Percentiles rank a stretch among this genome's conserved stretches.
Conservation (phyloP, 1,140 invertebrate species). For the Cyclargus thomasi region DNA sequence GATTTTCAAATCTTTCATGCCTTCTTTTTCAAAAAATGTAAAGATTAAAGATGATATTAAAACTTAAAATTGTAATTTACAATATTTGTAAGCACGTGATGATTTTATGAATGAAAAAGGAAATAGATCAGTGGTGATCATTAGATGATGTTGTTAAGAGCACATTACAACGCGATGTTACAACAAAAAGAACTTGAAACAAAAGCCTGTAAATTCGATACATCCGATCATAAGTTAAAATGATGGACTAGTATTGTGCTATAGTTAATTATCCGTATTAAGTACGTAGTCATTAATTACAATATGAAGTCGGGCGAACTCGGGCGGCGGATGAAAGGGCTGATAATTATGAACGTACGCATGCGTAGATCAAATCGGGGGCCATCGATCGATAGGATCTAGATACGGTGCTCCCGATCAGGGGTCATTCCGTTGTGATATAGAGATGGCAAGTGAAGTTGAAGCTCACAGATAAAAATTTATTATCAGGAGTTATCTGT, state of each 20-base stretch:
- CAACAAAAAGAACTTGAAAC: neutral
- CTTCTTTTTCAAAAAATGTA: no score
- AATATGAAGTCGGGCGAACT: slow-evolving; percentile 61
- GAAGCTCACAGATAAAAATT: no score
- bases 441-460: slow-evolving; percentile 35
- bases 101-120: neutral
- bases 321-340: slow-evolving; percentile 67
- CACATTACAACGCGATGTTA: neutral
- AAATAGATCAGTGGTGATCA: no score
- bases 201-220: neutral
- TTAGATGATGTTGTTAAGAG: neutral
- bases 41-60: no score
- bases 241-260: slow-evolving; percentile 33
- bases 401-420: slow-evolving; percentile 51
- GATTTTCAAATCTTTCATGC: no score
- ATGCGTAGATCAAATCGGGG: slow-evolving; percentile 70
- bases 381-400: slow-evolving; percentile 66
- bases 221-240: slow-evolving; percentile 13
- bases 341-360: slow-evolving; percentile 70
- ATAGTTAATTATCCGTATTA: slow-evolving; percentile 48
- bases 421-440: slow-evolving; percentile 42
- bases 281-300: slow-evolving; percentile 62
- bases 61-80: no score
- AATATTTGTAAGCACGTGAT: neutral
- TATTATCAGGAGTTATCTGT: no score